Evolutionary conservation across 2,797 vertebrate species (phyloP), one percentile per base, ranked within the genome.

Genomic region (Onychomys torridus): DNA sequence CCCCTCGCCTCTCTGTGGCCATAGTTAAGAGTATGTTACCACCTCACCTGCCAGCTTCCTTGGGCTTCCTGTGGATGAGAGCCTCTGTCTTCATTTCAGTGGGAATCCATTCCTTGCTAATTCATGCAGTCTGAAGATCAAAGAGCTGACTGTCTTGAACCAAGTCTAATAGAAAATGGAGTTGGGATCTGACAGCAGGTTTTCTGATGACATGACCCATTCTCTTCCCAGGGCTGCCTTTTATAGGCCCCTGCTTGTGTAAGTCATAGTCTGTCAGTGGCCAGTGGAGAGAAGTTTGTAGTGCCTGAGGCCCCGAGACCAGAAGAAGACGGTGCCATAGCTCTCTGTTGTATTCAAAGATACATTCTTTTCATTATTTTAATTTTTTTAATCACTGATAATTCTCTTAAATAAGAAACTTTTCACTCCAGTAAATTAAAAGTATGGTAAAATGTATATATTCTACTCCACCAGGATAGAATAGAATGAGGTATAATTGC

Each of bases 351-450:
- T 78, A 32, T 23, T 5, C 37, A 61, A 40, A 75, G 78, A 85
- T 84, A 57, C 32, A 52, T 43, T 81, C 34, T 82, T 87, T 84
- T 71, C 46, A 79, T 94, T 93, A 14, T 90, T 78, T 59, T 87
- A 34, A 73, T 46, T 25, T 91, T 93, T 77, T 89, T n/a, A n/a
- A 0, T 85, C 40, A 13, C 25, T 57, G 76, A 86, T 9, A 83
- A 69, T 73, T 94, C 21, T 95, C 55, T 82, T 77, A 85, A 78
- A 69, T 96, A 78, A 73, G 23, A 34, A 94, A 46, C 25, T 63
- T 63, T 5, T 43, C 17, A 61, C 73, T 63, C 83, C 34, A 59
- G 79, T 90, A 92, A 93, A 75, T 63, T 61, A 76, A 79, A 88
- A 59, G 57, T 77, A 25, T n/a, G 83, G 34, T 79, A 67, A 69